Base-by-base conservation (phyloP, 2,797 vertebrate species). In the Acomys russatus region DNA sequence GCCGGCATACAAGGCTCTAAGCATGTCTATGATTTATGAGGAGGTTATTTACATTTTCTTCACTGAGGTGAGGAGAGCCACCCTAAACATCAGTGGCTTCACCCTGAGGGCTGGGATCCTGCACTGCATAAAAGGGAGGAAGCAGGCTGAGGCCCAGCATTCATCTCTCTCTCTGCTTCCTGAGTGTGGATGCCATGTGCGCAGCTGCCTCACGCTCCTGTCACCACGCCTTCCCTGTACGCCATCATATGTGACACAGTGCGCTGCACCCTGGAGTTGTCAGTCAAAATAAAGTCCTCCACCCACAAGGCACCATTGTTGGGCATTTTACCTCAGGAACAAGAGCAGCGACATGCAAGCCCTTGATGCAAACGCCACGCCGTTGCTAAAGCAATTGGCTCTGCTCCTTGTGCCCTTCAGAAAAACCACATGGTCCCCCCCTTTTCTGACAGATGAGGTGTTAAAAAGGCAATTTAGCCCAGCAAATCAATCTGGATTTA, bases 391-490 rank as follows among this genome's bases (percentile, higher is more conserved):
- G 73, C 6, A 23, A 12, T 12, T 88, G 66, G n/a, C 11, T 44
- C 49, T 44, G 33, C 35, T 76, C 35, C 4, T 8, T n/a, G 56
- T 61, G 54, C 44, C 71, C 76, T 56, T 54, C 68, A 89, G 70
- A 94, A 92, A 44, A 91, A 63, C 28, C 4, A 33, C 20, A 64
- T 10, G 73, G 73, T 85, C 51, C 28, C 30, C 11, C 0, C 3
- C n/a, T 94, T 90, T 93, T 64, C 64, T 86, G 59, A 84, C 91
- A 85, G 44, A 70, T 6, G 8, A 90, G 33, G 66, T 68, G 30
- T 17, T 20, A 86, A 91, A 44, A 85, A 66, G 80, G 77, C 59
- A 88, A 68, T 91, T 85, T 56, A 74, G 54, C 15, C 38, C 14
- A 88, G 35, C 3, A 90, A 89, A 56, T 88, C 25, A 38, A 20